Evolutionary conservation across 2,888 invertebrate species (phyloP), one percentile per base, ranked within the genome.

Genomic region (Globia sparganii): DNA sequence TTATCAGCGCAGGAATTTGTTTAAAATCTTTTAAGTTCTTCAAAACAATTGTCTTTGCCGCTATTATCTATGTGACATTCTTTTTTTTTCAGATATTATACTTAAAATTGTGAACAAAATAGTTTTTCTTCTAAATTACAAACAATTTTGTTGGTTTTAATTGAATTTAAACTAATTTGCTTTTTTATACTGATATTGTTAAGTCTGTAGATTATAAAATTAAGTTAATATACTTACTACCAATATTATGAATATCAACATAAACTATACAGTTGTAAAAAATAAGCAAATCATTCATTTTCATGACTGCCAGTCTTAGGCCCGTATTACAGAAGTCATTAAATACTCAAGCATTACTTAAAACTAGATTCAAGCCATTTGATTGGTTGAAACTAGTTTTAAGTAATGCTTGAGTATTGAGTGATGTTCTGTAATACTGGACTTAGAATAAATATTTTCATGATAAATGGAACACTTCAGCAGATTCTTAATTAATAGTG

Each of bases 1-100:
- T 85, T 86, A 87, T 84, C 84, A 77, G 40, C 34, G 37, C 4
- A 68, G 62, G 74, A 72, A 86, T 85, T 74, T 64, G 25, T 34
- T 61, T 56, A 9, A 40, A 66, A 61, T 25, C 2, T 8, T 61
- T 31, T 25, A 37, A 58, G 31, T 61, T 69, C 34, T 46, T 64
- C 4, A 34, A 18, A 67, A 43, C 13, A 21, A 9, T 59, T 28
- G 28, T n/a, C 0, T 58, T 34, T 72, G 43, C 15, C 0, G 0
- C 1, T 76, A 11, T 53, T 71, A 37, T 81, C 53, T 18, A 37
- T 56, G 53, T 37, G n/a, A 21, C 13, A n/a, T 1, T 0, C 11
- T 37, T 34, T 65, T 58, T 49, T 11, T 49, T 21, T 21, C 13
- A 56, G 11, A 13, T 56, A 56, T 11, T n/a, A 53, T 9, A 53